Percentiles rank a stretch among this genome's conserved stretches.
These are phyloP conservation scores for Azemiops feae DNA, from an alignment of 2,113 vertebrate genomes.

Conservation along the genomic window DNA sequence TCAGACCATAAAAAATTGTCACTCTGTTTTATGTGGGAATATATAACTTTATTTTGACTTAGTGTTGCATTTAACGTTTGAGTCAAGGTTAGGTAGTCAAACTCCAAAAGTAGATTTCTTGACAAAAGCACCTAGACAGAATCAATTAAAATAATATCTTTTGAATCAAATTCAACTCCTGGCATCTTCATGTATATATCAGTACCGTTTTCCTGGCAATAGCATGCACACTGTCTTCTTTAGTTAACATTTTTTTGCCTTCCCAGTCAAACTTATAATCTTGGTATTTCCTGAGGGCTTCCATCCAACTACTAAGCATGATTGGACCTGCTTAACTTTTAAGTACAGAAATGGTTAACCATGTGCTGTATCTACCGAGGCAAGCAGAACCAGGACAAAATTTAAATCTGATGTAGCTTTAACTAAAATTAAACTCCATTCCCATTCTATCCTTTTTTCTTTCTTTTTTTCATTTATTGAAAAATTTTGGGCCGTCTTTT, in stretches of 20 bases:
- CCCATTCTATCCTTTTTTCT: background rate
- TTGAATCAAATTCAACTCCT: background rate
- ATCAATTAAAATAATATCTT: background rate
- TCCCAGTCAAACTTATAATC: too few species aligned
- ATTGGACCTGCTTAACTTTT: background rate
- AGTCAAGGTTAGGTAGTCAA: background rate
- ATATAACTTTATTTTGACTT: background rate
- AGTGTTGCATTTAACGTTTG: background rate
- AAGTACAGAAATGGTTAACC: background rate
- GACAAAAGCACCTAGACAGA: background rate
- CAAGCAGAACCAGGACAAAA: background rate
- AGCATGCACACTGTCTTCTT: too few species aligned
- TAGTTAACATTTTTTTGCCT: too few species aligned
- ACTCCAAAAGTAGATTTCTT: background rate
- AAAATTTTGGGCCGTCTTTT: background rate
- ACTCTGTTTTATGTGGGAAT: background rate
- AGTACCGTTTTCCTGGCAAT: too few species aligned
- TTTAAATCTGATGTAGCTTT: background rate
- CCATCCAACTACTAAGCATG: background rate
- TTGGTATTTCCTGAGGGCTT: too few species aligned
- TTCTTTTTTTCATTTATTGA: background rate
- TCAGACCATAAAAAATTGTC: background rate
- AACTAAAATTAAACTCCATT: background rate
- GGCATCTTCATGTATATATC: background rate
- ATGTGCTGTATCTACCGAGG: background rate